These are phyloP conservation scores for Nycticebus coucang DNA, from an alignment of 2,113 vertebrate species.

Conservation along the genomic window DNA sequence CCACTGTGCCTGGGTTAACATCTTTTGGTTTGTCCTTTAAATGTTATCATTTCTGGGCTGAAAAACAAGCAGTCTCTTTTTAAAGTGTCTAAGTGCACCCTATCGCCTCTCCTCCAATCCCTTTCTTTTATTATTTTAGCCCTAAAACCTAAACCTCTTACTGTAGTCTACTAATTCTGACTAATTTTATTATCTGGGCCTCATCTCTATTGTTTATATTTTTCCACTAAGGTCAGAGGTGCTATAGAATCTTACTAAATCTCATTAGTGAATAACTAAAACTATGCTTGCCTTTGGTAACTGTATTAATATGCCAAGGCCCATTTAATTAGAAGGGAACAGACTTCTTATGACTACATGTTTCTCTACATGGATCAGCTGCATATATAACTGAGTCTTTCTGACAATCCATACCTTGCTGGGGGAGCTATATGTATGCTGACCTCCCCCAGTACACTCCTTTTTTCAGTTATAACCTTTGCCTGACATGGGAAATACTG, in stretches of 20 bases:
- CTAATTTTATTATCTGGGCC: neutral
- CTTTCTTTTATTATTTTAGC: neutral
- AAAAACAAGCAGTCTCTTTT: neutral
- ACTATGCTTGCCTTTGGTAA: slow-evolving; percentile 42
- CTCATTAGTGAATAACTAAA: slow-evolving; percentile 5
- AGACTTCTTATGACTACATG: neutral
- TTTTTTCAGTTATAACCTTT: slow-evolving; percentile 28
- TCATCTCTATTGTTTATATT: slow-evolving; percentile 31
- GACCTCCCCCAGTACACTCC: neutral
- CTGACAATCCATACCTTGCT: neutral
- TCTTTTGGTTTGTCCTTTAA: neutral
- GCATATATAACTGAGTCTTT: neutral
- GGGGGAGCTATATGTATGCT: neutral
- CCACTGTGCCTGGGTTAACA: neutral
- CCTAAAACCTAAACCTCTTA: slow-evolving; percentile 15
- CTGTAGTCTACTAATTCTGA: neutral
- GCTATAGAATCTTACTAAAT: neutral
- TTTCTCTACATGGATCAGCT: neutral
- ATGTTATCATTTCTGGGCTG: neutral
- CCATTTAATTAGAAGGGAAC: neutral
- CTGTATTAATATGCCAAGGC: neutral
- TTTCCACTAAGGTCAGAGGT: neutral
- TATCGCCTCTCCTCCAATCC: neutral
- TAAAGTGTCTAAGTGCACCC: neutral
- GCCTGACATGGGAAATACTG: neutral